A percentile compares a stretch with the other conserved stretches of the same genome.
phyloP scores from a whole-genome alignment of 2,113 vertebrate genomes.

The Glaucidium brasilianum region DNA sequence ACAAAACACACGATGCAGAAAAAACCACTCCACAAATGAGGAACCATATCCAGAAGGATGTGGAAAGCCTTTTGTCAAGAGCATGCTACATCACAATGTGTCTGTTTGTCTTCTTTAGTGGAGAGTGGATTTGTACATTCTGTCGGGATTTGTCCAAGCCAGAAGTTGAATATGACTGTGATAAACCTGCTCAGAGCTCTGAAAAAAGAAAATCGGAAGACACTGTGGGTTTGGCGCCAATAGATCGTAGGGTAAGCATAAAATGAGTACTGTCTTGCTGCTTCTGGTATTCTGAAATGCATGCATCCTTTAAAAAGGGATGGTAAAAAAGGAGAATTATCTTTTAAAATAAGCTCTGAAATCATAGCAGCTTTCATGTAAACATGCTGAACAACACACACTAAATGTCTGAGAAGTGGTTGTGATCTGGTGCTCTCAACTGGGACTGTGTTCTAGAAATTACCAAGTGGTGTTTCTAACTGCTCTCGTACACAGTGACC shows the following conservation, averaged over 20 bases:
- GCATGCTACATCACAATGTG: not conserved
- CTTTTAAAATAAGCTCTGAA: not conserved
- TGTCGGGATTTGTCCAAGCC: slow-evolving; percentile 80
- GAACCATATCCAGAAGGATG: not conserved
- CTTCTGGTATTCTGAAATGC: not conserved
- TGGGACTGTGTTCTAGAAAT: not conserved
- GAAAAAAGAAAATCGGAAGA: slow-evolving; percentile 75
- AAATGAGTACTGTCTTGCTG: not conserved
- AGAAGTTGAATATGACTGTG: slow-evolving; percentile 83
- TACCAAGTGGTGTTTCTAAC: not conserved
- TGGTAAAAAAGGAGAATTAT: not conserved
- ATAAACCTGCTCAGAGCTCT: slow-evolving; percentile 63
- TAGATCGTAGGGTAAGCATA: slow-evolving; percentile 77
- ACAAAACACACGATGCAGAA: rapidly evolving
- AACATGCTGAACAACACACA: not conserved
- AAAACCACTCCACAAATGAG: not conserved
- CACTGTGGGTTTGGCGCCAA: slow-evolving; percentile 59
- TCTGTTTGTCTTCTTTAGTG: slow-evolving; percentile 58
- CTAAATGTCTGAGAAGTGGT: not conserved
- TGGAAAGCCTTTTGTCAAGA: not conserved
- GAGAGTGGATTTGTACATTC: slow-evolving; percentile 84
- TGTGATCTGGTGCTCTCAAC: not conserved
- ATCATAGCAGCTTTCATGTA: not conserved
- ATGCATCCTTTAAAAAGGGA: not conserved
- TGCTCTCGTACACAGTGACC: not conserved